Evolutionary conservation across 2,113 vertebrate genomes (phyloP).

Genomic region (Cariama cristata): DNA sequence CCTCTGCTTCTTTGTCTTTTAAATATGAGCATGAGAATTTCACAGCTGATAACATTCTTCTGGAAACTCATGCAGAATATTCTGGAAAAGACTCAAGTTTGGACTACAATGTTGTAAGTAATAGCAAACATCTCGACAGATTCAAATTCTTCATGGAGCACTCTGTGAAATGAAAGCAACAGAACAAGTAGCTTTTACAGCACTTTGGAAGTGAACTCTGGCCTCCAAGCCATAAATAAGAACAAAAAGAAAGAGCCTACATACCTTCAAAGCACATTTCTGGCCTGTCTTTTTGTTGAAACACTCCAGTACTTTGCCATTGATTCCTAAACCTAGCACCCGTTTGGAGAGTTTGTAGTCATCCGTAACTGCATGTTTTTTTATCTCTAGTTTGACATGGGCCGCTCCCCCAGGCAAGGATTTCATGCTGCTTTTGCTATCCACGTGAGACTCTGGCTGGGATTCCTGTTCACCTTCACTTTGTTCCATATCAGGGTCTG

Average conservation of each 20-base stretch:
- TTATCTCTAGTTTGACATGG: slow-evolving; percentile 86
- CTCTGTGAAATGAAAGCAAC: not conserved
- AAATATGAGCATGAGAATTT: not conserved
- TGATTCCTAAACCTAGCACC: slow-evolving; percentile 95
- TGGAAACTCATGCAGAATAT: not conserved
- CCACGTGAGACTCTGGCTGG: slow-evolving; percentile 57
- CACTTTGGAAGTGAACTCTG: not conserved
- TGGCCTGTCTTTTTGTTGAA: slow-evolving; percentile 88
- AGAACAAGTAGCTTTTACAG: not conserved
- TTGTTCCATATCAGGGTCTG: slow-evolving; percentile 61
- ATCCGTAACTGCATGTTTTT: slow-evolving; percentile 93
- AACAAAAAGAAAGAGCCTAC: slow-evolving; percentile 6
- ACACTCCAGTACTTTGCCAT: slow-evolving; percentile 95
- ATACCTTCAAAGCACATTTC: slow-evolving; percentile 97
- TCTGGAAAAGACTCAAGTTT: not conserved
- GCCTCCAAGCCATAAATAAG: not conserved
- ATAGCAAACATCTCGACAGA: not conserved
- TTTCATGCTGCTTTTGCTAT: slow-evolving; percentile 56
- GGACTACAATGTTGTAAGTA: not conserved
- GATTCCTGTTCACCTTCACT: slow-evolving; percentile 41
- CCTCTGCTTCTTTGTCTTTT: not conserved
- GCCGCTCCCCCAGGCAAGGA: slow-evolving; percentile 42
- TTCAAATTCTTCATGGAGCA: not conserved
- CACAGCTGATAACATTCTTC: not conserved
- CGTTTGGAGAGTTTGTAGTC: slow-evolving; percentile 94